Base-by-base conservation (phyloP, 2,113 vertebrate genomes). In the Echinops telfairi region DNA sequence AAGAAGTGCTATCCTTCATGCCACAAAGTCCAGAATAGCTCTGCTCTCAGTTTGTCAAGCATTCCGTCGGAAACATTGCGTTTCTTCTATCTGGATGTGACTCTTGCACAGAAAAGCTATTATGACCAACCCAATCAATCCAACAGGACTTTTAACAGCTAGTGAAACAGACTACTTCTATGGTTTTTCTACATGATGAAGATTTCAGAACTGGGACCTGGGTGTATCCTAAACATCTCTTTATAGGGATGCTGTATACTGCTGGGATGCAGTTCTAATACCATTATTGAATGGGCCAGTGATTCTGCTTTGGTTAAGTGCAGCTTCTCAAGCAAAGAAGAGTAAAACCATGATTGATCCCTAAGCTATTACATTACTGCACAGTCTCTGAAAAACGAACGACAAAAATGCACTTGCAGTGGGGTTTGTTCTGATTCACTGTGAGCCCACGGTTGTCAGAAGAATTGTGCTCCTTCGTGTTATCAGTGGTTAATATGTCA, bases 281-380 rank as follows among this genome's bases (percentile, higher is more conserved):
- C 25, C 78, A 17, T 33, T 38, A 31, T 4, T 29, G 33, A 53
- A 78, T 53, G 22, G 86, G 78, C 15, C 36, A 75, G 8, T 58
- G 82, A 79, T 94, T 60, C 29, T 83, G n/a, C 22, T 43, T 91
- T n/a, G 64, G 80, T 36, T 92, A 68, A n/a, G 36, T 14, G 15
- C 76, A 79, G 27, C 14, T 3, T 90, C 3, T 71, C 40, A 75
- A 64, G 47, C 22, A 73, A 92, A 80, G 9, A 66, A n/a, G 6
- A 92, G n/a, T 64, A 78, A 60, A 82, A 20, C 7, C 40, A 6
- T 66, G 9, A 8, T 7, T n/a, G 33, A 47, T 77, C 79, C 79
- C 23, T n/a, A 14, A n/a, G 19, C 53, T 83, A 81, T 76, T 11
- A 53, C 60, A 33, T 87, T 64, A 22, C 23, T 12, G 58, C n/a